Percentiles rank a stretch among this genome's conserved stretches.
Conservation (phyloP, 2,797 vertebrate species). For the Apodemus agrarius region DNA sequence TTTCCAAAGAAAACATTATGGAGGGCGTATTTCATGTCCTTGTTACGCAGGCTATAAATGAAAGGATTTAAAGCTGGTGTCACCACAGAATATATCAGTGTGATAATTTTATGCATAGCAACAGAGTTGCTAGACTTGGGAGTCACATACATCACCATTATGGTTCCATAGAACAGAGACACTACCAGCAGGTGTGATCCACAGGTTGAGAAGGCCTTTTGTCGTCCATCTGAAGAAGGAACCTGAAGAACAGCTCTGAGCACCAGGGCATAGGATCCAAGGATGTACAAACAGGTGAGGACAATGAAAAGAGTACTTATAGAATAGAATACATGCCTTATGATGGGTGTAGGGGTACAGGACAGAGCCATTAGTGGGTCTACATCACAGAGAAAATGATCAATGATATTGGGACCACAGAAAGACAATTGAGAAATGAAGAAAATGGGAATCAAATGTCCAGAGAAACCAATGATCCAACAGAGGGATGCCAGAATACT, state of each 20-base stretch:
- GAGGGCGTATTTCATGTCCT: slow-evolving; percentile 70
- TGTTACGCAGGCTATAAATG: slow-evolving; percentile 81
- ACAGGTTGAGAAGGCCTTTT: slow-evolving; percentile 78
- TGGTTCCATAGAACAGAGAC: slow-evolving; percentile 80
- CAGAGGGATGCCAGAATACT: slow-evolving; percentile 64
- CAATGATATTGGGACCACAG: slow-evolving; percentile 77
- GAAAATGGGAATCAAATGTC: slow-evolving; percentile 72
- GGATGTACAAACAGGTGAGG: slow-evolving; percentile 72
- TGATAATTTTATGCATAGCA: slow-evolving; percentile 73
- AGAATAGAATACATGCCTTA: slow-evolving; percentile 64
- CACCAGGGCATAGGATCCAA: slow-evolving; percentile 71
- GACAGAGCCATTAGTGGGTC: slow-evolving; percentile 75
- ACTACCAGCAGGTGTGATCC: slow-evolving; percentile 79
- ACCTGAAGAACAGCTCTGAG: slow-evolving; percentile 72
- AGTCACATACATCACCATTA: slow-evolving; percentile 81
- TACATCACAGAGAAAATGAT: slow-evolving; percentile 82
- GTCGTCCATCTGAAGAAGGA: slow-evolving; percentile 65
- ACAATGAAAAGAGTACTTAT: slow-evolving; percentile 67
- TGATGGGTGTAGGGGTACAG: slow-evolving; percentile 67
- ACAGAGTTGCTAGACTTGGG: slow-evolving; percentile 66
- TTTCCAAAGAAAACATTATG: slow-evolving; percentile 20
- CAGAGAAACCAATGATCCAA: slow-evolving; percentile 74
- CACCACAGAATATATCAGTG: slow-evolving; percentile 75
- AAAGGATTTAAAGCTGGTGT: slow-evolving; percentile 82
- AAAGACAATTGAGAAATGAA: slow-evolving; percentile 79